Conservation (phyloP, 2,113 vertebrate genomes). For the Perognathus longimembris region DNA sequence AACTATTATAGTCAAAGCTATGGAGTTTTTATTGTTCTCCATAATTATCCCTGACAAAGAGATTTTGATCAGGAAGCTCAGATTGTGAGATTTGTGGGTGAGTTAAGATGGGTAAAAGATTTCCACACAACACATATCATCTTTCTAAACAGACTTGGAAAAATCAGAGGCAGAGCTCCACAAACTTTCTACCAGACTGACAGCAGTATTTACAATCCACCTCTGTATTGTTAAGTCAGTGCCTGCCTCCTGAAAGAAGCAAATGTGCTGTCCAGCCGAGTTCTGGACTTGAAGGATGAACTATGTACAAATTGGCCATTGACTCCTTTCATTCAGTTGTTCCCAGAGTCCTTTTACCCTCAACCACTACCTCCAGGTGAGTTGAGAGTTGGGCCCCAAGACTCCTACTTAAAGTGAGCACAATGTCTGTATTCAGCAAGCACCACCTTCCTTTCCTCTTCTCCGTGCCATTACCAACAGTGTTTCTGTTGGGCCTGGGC, state of each 20-base stretch:
- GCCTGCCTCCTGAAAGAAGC: constrained; percentile 47
- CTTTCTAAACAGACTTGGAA: constrained; percentile 56
- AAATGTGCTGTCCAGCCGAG: constrained; percentile 40
- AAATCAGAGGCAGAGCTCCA: constrained; percentile 42
- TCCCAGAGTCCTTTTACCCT: constrained; percentile 44
- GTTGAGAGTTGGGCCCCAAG: background rate
- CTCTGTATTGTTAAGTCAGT: constrained; percentile 42
- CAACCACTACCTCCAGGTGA: background rate
- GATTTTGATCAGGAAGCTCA: constrained; percentile 52
- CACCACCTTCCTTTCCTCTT: background rate
- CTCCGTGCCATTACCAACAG: background rate
- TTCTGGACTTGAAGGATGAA: constrained; percentile 47
- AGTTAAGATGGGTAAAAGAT: constrained; percentile 54
- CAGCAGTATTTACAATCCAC: constrained; percentile 34
- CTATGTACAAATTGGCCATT: constrained; percentile 34
- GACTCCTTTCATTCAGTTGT: constrained; percentile 25
- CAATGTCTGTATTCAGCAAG: constrained; percentile 47
- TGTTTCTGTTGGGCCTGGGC: constrained; percentile 32
- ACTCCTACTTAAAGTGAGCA: background rate
- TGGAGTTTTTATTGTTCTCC: background rate
- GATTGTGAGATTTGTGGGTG: background rate
- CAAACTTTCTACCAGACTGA: constrained; percentile 4
- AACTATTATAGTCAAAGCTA: constrained; percentile 49
- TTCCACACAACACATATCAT: constrained; percentile 2
- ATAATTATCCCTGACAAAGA: constrained; percentile 60